Evolutionary conservation across 2,888 invertebrate genomes (phyloP), one percentile per base, ranked within the genome.

Genomic region (Chouioia cunea): DNA sequence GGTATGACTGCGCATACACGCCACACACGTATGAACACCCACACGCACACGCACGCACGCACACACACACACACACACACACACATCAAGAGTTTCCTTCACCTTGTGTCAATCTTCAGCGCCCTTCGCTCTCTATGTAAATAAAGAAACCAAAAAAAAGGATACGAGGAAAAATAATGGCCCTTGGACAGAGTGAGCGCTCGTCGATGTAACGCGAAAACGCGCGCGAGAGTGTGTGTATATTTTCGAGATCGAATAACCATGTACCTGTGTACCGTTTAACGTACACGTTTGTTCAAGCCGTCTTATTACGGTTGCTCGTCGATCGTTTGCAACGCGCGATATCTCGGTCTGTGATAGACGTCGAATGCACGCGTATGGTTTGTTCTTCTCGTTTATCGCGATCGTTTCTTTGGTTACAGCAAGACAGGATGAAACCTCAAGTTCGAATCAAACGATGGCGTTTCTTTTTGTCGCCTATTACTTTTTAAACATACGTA

Each of bases 121-220:
- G 52, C 69, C 57, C 46, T n/a, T n/a, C n/a, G 57, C 44, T 27
- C 46, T 69, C 63, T 57, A 57, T 69, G 63, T 69, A 63, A 63
- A 63, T 69, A 43, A 46, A 20, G 12, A 48, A 50, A 43, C 20
- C 12, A 44, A 52, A 22, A 2, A 57, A 57, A 43, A 48, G 56
- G 18, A 43, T 4, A 53, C 4, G 23, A 56, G 27, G 27, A 1
- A 23, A 56, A 65, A 12, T 10, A 46, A 56, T 12, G 20, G 36
- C 44, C 36, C 44, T 10, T 18, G 36, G 20, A 10, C 18, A 10
- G 43, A 48, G 18, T 23, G 27, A n/a, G n/a, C n/a, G n/a, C n/a
- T n/a, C n/a, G n/a, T n/a, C n/a, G 14, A 12, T 52, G 16, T 10
- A 18, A 15, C 23, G 10, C 3, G 15, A 15, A 27, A n/a, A n/a